phyloP scores from a whole-genome alignment of 2,113 vertebrate species.

The Rhynchomys soricoides region DNA sequence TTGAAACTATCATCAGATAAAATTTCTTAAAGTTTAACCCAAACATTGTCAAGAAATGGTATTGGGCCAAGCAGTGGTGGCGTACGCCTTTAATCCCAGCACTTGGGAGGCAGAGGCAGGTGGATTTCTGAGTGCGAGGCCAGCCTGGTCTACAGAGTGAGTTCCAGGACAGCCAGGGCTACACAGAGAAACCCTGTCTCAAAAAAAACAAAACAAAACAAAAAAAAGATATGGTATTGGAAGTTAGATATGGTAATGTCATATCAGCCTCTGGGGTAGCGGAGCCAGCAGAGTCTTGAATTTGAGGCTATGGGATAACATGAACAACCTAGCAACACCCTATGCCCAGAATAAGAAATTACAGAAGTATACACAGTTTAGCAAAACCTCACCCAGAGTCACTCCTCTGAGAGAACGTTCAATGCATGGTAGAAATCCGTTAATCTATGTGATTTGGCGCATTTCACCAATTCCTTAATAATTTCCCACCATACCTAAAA shows the following conservation, averaged over 20 bases:
- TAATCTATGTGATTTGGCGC: background rate
- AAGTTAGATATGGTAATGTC: background rate
- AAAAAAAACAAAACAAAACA: too few species aligned
- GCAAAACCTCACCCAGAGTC: background rate
- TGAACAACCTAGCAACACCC: background rate
- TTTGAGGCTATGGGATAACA: background rate
- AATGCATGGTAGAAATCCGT: background rate
- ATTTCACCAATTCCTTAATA: background rate
- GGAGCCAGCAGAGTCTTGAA: background rate
- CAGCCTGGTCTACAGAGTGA: too few species aligned
- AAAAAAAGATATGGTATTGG: background rate
- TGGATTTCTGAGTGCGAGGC: too few species aligned
- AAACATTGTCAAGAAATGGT: background rate
- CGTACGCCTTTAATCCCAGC: too few species aligned
- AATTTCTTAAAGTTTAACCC: slow-evolving; percentile 32
- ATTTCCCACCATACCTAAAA: background rate
- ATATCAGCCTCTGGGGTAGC: background rate
- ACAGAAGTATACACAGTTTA: background rate
- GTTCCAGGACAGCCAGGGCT: too few species aligned
- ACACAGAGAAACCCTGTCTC: too few species aligned
- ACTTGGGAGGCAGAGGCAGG: too few species aligned
- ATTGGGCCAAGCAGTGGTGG: too few species aligned
- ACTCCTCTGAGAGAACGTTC: background rate
- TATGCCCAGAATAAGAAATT: background rate
- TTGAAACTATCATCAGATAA: background rate